phyloP scores from a whole-genome alignment of 2,797 vertebrate species.

The Nannoperca australis region DNA sequence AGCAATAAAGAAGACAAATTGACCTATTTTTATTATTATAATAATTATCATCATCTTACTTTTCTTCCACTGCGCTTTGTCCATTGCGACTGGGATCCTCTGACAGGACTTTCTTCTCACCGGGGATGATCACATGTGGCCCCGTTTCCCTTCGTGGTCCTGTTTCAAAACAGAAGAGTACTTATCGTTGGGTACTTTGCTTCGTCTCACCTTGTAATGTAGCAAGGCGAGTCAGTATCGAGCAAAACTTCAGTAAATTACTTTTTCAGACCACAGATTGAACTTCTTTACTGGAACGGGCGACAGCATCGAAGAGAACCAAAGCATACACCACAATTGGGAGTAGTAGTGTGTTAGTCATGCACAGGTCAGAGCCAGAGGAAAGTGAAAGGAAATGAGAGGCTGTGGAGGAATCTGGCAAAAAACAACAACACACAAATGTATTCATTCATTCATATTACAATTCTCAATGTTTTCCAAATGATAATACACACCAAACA shows the following conservation, averaged over 20 bases:
- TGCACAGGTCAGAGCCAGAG: constrained; percentile 53
- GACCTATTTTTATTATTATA: background rate
- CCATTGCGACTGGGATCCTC: constrained; percentile 96
- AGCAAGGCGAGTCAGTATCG: background rate
- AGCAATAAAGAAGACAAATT: background rate
- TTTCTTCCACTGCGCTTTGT: constrained; percentile 95
- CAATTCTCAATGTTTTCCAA: constrained; percentile 18
- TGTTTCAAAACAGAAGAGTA: constrained; percentile 80
- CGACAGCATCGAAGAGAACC: constrained; percentile 27
- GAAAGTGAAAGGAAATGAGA: constrained; percentile 49
- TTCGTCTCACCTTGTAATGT: constrained; percentile 14
- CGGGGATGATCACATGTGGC: constrained; percentile 94
- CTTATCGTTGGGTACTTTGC: constrained; percentile 45
- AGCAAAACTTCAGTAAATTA: background rate
- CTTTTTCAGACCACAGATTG: constrained; percentile 9
- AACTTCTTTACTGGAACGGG: constrained; percentile 16
- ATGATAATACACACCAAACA: constrained; percentile 23
- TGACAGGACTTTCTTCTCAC: constrained; percentile 94
- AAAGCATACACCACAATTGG: background rate
- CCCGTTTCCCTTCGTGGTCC: constrained; percentile 92
- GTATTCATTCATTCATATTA: constrained; percentile 22
- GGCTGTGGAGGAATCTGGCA: constrained; percentile 1
- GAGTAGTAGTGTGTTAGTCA: constrained; percentile 58
- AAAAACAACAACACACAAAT: background rate
- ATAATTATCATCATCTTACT: constrained; percentile 84